phyloP scores from a whole-genome alignment of 2,113 vertebrate genomes.

The Xenus cinereus region DNA sequence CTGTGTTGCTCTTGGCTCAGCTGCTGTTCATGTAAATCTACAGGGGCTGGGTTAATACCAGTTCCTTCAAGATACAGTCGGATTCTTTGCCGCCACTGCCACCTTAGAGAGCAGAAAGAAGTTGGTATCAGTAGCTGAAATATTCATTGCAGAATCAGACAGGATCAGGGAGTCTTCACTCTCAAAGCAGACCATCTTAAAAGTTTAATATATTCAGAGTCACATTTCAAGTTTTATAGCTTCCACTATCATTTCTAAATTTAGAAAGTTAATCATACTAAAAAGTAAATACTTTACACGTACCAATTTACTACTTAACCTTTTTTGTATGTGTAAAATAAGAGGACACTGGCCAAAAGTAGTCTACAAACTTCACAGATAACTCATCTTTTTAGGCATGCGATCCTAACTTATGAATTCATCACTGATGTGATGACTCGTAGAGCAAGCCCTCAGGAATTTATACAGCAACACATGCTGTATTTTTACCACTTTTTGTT shows the following conservation, averaged over 20 bases:
- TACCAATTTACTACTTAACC: background rate
- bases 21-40: conserved; percentile 95
- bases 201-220: background rate
- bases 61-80: conserved; percentile 92
- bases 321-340: background rate
- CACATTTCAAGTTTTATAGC: background rate
- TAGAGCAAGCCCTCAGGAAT: background rate
- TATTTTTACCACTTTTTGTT: background rate
- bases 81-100: conserved; percentile 94
- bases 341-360: background rate
- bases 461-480: background rate
- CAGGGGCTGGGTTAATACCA: conserved; percentile 88
- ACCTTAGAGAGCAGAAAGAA: conserved; percentile 72
- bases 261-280: background rate
- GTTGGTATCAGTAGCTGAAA: background rate
- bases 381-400: background rate
- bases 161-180: background rate
- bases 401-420: background rate
- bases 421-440: background rate
- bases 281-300: background rate
- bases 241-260: background rate
- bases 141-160: background rate
- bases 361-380: background rate
- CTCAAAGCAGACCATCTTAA: background rate
- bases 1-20: conserved; percentile 92